Evolutionary conservation across 2,113 vertebrate species (phyloP).

Genomic region (Dicerorhinus sumatrensis): DNA sequence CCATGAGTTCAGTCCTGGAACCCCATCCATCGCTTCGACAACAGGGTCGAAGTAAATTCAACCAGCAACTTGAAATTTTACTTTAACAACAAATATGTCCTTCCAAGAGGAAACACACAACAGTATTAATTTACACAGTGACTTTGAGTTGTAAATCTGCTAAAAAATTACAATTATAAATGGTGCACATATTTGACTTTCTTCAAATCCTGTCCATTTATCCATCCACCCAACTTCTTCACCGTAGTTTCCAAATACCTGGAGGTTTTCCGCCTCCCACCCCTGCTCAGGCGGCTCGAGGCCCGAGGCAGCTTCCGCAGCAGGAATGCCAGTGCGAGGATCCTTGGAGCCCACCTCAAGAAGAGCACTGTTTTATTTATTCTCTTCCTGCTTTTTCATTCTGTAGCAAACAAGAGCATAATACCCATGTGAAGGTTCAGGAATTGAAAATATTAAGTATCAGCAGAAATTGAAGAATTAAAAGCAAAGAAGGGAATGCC

Average conservation of each 20-base stretch:
- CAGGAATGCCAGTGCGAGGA: rapidly evolving
- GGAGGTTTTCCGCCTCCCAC: neutral
- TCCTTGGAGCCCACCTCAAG: rapidly evolving
- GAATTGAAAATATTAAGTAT: neutral
- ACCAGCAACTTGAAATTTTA: neutral
- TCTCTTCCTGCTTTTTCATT: neutral
- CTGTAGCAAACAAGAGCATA: neutral
- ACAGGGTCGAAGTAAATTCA: neutral
- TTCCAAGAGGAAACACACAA: neutral
- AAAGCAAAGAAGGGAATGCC: neutral
- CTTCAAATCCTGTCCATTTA: neutral
- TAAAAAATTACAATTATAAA: neutral
- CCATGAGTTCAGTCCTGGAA: neutral
- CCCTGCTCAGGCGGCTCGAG: neutral
- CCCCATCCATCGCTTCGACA: too few species aligned
- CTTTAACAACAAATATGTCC: neutral
- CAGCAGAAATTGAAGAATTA: neutral
- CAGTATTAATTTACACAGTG: neutral
- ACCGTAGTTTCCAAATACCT: neutral
- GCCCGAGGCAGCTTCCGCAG: neutral
- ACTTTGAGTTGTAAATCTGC: neutral
- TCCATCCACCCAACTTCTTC: too few species aligned
- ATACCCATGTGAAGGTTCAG: neutral
- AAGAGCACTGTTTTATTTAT: neutral
- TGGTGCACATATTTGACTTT: neutral